Base-by-base conservation (phyloP, 2,113 vertebrate species). In the Limnothrissa miodon region DNA sequence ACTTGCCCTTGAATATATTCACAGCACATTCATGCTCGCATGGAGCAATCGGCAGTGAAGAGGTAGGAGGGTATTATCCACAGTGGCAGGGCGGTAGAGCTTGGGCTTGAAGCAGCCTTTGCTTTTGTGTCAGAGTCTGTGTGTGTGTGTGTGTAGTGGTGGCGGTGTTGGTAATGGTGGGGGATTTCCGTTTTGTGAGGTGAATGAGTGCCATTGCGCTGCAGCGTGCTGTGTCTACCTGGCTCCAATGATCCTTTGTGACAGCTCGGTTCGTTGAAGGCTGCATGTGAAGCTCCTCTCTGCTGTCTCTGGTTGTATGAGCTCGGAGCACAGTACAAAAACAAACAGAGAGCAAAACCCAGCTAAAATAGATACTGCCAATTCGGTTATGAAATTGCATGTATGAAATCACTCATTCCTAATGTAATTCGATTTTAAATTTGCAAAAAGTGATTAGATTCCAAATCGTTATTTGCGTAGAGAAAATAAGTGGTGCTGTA, bases 1-100 rank as follows among this genome's bases (percentile, higher is more conserved):
- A 21, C 84, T 70, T n/a, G 36, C 7, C 78, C 51, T 44, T 62
- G 45, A 66, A 46, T 82, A 70, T 29, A 39, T 62, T 82, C 29
- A 42, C 46, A 45, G 44, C 46, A 78, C 15, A 42, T 56, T 29
- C 33, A 39, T 15, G 25, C 44, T 82, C 81, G 59, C 25, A 9
- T 62, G 59, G 59, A 36, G 66, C 29, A 74, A 33, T 15, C 13
- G 29, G 66, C 66, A 33, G 66, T 33, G 66, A 74, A 74, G 66
- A 74, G 66, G 66, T 25, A 70, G 81, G 62, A 29, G 39, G 44
- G 42, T 74, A 66, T 51, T 1, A 78, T 44, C 17, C 36, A 45
- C 45, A 9, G 36, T 17, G 48, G 56, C 53, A 70, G 19, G 45
- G n/a, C 46, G 51, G 19, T 56, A 21, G 51, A 56, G 66, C 66